These are phyloP conservation scores for Tiphia femorata DNA, from an alignment of 2,888 invertebrate genomes.

Conservation along the genomic window DNA sequence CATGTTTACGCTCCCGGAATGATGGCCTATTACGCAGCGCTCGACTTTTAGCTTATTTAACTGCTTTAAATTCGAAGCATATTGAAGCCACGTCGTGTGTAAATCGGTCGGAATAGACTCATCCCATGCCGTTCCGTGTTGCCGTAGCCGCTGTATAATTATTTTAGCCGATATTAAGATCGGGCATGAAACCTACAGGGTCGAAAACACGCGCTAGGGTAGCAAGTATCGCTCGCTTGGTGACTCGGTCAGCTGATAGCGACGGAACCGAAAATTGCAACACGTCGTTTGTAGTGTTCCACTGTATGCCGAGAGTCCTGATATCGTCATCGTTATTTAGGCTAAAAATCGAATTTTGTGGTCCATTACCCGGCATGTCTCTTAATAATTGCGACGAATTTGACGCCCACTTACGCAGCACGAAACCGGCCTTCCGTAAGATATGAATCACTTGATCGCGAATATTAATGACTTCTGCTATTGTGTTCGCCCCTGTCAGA, in stretches of 20 bases:
- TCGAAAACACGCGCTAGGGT: conserved; percentile 24
- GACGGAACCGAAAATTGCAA: conserved; percentile 12
- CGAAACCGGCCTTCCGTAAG: not conserved
- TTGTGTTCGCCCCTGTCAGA: conserved; percentile 10
- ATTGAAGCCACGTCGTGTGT: too few species aligned
- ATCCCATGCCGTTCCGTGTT: conserved; percentile 30
- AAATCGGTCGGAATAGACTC: conserved; percentile 15
- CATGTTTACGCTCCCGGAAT: too few species aligned
- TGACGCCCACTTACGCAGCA: conserved; percentile 17
- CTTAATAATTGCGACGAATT: conserved; percentile 6
- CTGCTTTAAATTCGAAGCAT: too few species aligned
- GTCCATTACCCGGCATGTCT: not conserved
- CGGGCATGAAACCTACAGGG: conserved; percentile 30
- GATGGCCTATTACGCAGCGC: too few species aligned
- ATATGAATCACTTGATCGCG: not conserved
- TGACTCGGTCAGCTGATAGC: not conserved
- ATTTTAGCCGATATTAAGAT: conserved; percentile 17
- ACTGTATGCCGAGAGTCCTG: conserved; percentile 12
- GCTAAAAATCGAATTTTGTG: not conserved
- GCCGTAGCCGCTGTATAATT: conserved; percentile 20
- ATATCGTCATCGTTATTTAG: conserved; percentile 7
- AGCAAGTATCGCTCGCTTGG: conserved; percentile 19
- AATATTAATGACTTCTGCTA: conserved; percentile 1
- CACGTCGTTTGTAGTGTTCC: conserved; percentile 9
- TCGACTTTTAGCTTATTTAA: too few species aligned